Evolutionary conservation across 2,888 invertebrate species (phyloP).

Genomic region (Gandaritis pyraliata): DNA sequence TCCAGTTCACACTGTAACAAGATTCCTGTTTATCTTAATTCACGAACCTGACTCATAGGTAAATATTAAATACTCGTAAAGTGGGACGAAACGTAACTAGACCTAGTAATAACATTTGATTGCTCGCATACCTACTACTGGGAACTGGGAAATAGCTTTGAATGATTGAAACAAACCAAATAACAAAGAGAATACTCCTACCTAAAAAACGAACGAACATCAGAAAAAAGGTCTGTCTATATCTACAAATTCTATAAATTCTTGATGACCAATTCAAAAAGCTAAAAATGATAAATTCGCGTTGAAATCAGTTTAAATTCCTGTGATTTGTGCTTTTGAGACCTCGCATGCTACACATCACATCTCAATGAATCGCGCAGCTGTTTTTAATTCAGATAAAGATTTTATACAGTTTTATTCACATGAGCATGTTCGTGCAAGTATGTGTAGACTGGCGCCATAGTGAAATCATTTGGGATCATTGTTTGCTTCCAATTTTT

Average conservation of each 20-base stretch:
- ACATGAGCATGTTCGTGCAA: conserved; percentile 14
- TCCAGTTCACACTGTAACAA: conserved; percentile 18
- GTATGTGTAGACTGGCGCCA: conserved; percentile 38
- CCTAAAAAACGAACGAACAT: too few species aligned
- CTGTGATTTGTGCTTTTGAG: conserved; percentile 11
- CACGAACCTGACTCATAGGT: conserved; percentile 23
- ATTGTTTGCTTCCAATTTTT: conserved; percentile 2
- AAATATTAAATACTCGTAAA: not conserved
- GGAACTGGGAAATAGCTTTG: conserved; percentile 19
- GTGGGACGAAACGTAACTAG: conserved; percentile 26
- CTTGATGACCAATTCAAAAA: not conserved
- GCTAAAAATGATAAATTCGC: not conserved
- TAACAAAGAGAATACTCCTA: too few species aligned
- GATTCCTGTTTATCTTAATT: conserved; percentile 30
- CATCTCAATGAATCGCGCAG: conserved; percentile 23
- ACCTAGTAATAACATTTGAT: conserved; percentile 21
- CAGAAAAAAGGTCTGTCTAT: too few species aligned
- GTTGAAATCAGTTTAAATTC: conserved; percentile 10
- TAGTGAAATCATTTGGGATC: conserved; percentile 16
- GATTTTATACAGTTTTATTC: conserved; percentile 6
- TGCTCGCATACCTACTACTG: conserved; percentile 22
- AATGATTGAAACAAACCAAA: not conserved
- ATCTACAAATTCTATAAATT: too few species aligned
- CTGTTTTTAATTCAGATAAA: conserved; percentile 34
- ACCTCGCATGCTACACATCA: conserved; percentile 2